Percentiles rank a stretch among this genome's conserved stretches.
Conservation (phyloP, 2,113 vertebrate species). For the Scytalopus superciliaris region DNA sequence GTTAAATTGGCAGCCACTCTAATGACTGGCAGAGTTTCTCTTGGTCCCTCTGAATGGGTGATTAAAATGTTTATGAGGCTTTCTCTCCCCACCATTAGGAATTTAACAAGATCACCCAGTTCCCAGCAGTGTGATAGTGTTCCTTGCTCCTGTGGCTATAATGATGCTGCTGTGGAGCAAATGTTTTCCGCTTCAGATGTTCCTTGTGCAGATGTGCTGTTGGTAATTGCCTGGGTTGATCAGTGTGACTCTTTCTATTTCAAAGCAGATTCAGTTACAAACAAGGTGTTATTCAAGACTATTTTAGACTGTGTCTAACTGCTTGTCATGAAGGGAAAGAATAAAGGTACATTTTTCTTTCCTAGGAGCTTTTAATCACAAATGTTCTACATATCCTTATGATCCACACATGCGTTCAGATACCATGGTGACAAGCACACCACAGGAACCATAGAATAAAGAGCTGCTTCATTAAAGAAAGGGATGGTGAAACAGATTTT, state of each 20-base stretch:
- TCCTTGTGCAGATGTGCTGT: slow-evolving; percentile 46
- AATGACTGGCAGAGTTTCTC: slow-evolving; percentile 20
- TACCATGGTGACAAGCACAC: slow-evolving; percentile 57
- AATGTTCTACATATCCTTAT: slow-evolving; percentile 23
- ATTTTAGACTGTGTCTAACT: slow-evolving; percentile 35
- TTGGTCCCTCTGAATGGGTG: slow-evolving; percentile 41
- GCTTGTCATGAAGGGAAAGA: slow-evolving; percentile 4
- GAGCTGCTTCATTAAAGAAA: slow-evolving; percentile 35
- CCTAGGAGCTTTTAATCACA: slow-evolving; percentile 46
- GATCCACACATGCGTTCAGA: slow-evolving; percentile 13
- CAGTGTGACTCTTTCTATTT: slow-evolving; percentile 15
- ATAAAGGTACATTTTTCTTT: slow-evolving; percentile 44
- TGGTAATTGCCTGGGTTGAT: slow-evolving; percentile 46
- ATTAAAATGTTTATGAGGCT: slow-evolving; percentile 53
- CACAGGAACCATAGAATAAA: slow-evolving; percentile 40
- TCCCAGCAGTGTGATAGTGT: slow-evolving; percentile 14
- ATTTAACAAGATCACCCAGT: slow-evolving; percentile 51
- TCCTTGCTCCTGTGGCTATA: slow-evolving; percentile 7
- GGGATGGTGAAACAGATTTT: slow-evolving; percentile 4
- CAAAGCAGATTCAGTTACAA: slow-evolving; percentile 7
- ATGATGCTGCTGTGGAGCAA: slow-evolving; percentile 49
- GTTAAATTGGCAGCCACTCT: slow-evolving; percentile 23
- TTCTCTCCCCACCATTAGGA: slow-evolving; percentile 44
- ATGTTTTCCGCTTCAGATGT: slow-evolving; percentile 47
- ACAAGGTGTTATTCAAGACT: slow-evolving; percentile 36